These are phyloP conservation scores for Amblyteles armatorius DNA, from an alignment of 2,888 invertebrate species.

Conservation along the genomic window DNA sequence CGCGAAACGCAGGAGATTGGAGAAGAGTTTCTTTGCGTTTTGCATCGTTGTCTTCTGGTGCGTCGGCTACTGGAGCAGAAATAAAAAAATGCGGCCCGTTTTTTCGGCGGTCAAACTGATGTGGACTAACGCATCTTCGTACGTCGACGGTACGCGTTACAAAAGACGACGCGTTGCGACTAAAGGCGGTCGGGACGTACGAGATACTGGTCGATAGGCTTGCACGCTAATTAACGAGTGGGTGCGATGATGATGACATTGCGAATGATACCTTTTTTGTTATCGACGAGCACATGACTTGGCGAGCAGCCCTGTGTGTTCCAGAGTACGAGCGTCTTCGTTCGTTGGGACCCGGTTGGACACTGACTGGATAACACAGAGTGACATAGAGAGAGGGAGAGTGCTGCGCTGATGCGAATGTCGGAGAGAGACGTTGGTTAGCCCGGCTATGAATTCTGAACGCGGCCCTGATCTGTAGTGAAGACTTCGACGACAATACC, in stretches of 20 bases:
- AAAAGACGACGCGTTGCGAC: no score
- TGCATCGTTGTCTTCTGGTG: constrained; percentile 49
- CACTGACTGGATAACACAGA: no score
- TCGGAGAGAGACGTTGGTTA: no score
- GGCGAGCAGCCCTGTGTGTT: no score
- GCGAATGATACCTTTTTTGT: constrained; percentile 54
- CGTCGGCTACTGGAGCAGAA: constrained; percentile 2
- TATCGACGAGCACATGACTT: constrained; percentile 63
- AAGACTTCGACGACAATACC: no score
- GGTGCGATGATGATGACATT: constrained; percentile 16
- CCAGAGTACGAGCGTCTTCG: no score
- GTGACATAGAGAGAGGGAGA: no score
- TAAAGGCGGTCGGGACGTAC: background rate
- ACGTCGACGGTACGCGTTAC: background rate
- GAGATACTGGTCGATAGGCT: background rate
- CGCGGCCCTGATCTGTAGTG: no score
- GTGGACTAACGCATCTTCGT: background rate
- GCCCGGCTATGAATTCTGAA: no score
- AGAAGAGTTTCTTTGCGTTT: constrained; percentile 68
- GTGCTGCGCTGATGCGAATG: no score
- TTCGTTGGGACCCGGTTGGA: no score
- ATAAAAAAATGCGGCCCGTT: background rate
- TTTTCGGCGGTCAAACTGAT: background rate
- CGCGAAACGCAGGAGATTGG: constrained; percentile 73
- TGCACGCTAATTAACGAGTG: background rate